Conservation (phyloP, 2,113 vertebrate species). For the Crotophaga sulcirostris region DNA sequence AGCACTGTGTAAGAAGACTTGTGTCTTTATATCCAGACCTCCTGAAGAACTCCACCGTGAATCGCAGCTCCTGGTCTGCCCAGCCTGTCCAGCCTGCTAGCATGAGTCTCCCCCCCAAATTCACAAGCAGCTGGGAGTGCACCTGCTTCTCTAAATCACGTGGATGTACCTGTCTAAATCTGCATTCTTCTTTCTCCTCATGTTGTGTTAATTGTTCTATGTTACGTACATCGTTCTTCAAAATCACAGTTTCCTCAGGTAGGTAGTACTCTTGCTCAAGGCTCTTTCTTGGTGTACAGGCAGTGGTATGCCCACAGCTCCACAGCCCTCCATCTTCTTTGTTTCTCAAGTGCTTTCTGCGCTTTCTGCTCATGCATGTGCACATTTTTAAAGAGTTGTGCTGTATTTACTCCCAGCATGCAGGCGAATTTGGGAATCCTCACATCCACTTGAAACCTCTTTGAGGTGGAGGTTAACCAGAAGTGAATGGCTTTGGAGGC, state of each 20-base stretch:
- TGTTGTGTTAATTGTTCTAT: not conserved
- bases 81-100: not conserved
- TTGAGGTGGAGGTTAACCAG: not conserved
- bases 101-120: not conserved
- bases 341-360: not conserved
- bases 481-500: not conserved
- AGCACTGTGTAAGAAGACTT: not conserved
- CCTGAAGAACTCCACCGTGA: not conserved
- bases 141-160: not conserved
- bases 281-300: not conserved
- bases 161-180: not conserved
- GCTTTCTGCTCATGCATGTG: not conserved
- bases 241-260: not conserved
- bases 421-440: accelerated
- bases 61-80: not conserved
- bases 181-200: not conserved
- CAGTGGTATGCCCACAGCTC: accelerated
- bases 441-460: not conserved
- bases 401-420: not conserved
- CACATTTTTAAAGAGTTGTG: not conserved
- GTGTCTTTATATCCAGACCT: not conserved
- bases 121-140: not conserved
- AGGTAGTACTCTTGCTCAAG: not conserved
- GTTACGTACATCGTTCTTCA: not conserved
- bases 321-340: not conserved